Percentiles rank a stretch among this genome's conserved stretches.
These are phyloP conservation scores for Macaca nemestrina DNA, from an alignment of 2,113 vertebrate genomes.

Conservation along the genomic window DNA sequence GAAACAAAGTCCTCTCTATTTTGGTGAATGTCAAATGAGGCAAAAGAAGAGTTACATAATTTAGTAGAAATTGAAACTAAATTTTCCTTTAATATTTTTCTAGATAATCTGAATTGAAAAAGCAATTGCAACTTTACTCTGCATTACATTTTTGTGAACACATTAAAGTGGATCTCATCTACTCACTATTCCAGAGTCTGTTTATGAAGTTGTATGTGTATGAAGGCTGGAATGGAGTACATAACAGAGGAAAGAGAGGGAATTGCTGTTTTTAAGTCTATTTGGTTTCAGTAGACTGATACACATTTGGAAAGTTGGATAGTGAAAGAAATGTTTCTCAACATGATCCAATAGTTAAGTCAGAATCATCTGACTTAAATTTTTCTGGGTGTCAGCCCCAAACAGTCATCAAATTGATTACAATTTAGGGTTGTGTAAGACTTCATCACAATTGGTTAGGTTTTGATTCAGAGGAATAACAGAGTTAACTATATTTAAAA, in stretches of 20 bases:
- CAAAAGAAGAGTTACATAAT: not conserved
- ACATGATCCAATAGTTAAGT: not conserved
- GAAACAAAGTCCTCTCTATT: not conserved
- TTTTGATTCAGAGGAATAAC: not conserved
- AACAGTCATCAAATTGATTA: not conserved
- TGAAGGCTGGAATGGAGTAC: not conserved
- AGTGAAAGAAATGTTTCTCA: not conserved
- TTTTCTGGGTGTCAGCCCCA: not conserved
- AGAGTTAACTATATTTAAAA: constrained; percentile 19
- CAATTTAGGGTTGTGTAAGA: not conserved
- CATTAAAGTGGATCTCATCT: not conserved
- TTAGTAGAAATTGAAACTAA: not conserved
- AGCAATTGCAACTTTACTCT: not conserved
- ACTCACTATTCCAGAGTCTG: not conserved
- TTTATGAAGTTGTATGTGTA: not conserved
- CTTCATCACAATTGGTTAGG: not conserved
- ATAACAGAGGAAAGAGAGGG: not conserved
- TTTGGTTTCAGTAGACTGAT: not conserved
- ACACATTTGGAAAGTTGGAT: not conserved
- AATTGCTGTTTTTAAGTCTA: not conserved
- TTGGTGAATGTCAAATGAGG: constrained; percentile 41
- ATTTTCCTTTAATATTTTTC: not conserved
- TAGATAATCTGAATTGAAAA: not conserved
- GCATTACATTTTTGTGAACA: not conserved
- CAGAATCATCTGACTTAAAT: not conserved